These are phyloP conservation scores for Acanthisitta chloris DNA, from an alignment of 2,113 vertebrate species.

Conservation along the genomic window DNA sequence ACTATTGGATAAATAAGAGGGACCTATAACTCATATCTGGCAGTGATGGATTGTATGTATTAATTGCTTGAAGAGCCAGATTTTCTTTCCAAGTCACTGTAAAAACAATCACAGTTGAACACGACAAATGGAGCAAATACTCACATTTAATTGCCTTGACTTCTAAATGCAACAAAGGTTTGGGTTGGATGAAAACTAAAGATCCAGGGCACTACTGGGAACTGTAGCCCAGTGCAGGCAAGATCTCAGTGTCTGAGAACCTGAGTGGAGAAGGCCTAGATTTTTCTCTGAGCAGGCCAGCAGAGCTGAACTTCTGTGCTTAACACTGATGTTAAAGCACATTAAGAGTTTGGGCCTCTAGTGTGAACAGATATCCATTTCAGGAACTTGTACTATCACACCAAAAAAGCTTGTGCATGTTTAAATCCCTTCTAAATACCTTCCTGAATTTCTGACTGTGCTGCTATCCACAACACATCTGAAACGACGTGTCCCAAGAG, in stretches of 20 bases:
- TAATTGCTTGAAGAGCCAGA: constrained; percentile 49
- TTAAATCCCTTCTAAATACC: neutral
- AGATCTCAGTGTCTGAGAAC: neutral
- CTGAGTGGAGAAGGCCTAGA: neutral
- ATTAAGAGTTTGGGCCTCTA: neutral
- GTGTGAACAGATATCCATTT: neutral
- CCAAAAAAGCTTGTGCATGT: neutral
- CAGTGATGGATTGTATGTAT: constrained; percentile 51
- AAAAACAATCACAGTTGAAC: constrained; percentile 38
- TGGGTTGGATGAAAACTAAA: neutral
- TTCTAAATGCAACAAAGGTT: neutral
- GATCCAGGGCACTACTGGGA: neutral
- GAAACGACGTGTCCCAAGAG: neutral
- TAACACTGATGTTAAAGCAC: neutral
- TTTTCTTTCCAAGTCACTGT: constrained; percentile 57
- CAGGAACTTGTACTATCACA: neutral
- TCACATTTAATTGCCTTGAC: neutral
- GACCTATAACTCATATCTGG: constrained; percentile 21
- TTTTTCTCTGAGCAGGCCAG: neutral
- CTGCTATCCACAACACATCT: neutral
- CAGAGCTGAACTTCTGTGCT: neutral
- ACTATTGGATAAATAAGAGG: constrained; percentile 33
- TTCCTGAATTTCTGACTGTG: neutral
- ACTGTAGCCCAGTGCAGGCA: neutral
- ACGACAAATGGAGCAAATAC: constrained; percentile 31